phyloP scores from a whole-genome alignment of 1,140 invertebrate genomes.

The Diorhabda sublineata region DNA sequence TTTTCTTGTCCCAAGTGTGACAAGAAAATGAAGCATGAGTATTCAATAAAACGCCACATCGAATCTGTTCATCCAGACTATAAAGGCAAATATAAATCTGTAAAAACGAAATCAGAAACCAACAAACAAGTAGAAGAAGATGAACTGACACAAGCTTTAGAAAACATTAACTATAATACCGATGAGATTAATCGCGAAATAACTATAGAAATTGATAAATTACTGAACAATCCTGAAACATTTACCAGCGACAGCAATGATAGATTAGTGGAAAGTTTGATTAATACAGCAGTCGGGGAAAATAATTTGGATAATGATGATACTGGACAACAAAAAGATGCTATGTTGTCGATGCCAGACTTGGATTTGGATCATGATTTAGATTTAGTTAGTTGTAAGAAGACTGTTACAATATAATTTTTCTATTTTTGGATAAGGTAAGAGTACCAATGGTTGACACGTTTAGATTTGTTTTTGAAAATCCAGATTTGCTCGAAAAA shows the following conservation, averaged over 20 bases:
- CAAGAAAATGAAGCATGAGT: neutral
- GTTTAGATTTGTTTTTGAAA: too few species aligned
- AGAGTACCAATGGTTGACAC: too few species aligned
- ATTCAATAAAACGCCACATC: neutral
- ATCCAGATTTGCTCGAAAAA: too few species aligned
- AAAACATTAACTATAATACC: conserved; percentile 31
- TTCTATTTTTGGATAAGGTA: too few species aligned
- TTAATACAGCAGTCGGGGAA: conserved; percentile 18
- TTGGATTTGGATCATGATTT: conserved; percentile 27
- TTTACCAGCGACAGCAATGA: conserved; percentile 28
- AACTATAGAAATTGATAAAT: conserved; percentile 27
- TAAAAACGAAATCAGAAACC: neutral
- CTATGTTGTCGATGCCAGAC: conserved; percentile 44
- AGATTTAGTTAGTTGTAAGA: too few species aligned
- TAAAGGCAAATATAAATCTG: conserved; percentile 6
- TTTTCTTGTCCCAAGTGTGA: conserved; percentile 32
- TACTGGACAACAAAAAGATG: conserved; percentile 20
- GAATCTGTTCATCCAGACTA: neutral
- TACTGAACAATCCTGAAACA: conserved; percentile 22
- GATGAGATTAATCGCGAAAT: conserved; percentile 24
- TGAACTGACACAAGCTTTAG: conserved; percentile 22
- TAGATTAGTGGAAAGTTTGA: conserved; percentile 17
- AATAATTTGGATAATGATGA: neutral
- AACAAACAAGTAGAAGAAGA: conserved; percentile 18
- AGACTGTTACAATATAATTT: too few species aligned